Evolutionary conservation across 2,113 vertebrate genomes (phyloP), one percentile per base, ranked within the genome.

Genomic region (Patagioenas fasciata): DNA sequence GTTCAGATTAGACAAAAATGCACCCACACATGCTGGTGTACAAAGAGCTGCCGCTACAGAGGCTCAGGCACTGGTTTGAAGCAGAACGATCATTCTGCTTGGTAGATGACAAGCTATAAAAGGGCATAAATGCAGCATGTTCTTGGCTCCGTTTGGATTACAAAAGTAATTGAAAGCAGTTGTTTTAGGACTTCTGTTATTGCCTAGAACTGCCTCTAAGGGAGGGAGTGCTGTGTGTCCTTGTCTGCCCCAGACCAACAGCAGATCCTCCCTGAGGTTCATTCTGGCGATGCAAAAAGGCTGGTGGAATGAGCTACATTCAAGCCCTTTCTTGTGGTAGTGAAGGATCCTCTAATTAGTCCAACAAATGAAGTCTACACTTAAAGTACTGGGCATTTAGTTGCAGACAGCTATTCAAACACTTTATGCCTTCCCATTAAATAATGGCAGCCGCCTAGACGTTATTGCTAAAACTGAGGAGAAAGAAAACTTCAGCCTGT

Each of bases 31-130:
- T 1, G 4, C 71, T 26, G 73, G 15, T 15, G 34, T 12, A 5
- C 24, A 4, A 26, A 62, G 85, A 0, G 0, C 40, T 65, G 38
- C 0, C 2, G 48, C 2, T 54, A 47, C 40, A 3, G 21, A 32
- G 60, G 31, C 56, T 53, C 0, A 0, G 40, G 9, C n/a, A 50
- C 36, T 66, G 58, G 26, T 47, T 20, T 84, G 72, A 83, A 85
- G 36, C 54, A 54, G 67, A 19, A 82, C 31, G 34, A 72, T 71
- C 32, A 4, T 51, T 79, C 42, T 60, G 48, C 40, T 69, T 42
- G 32, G 56, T 21, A 64, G 61, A 54, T 1, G 6, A 36, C 61
- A 70, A 58, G 80, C 58, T 64, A 26, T 1, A 38, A 34, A 64
- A 29, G n/a, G 24, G 20, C 60, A 81, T 66, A 77, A 95, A 95